Evolutionary conservation across 1,140 invertebrate genomes (phyloP).

Genomic region (Orius laevigatus): DNA sequence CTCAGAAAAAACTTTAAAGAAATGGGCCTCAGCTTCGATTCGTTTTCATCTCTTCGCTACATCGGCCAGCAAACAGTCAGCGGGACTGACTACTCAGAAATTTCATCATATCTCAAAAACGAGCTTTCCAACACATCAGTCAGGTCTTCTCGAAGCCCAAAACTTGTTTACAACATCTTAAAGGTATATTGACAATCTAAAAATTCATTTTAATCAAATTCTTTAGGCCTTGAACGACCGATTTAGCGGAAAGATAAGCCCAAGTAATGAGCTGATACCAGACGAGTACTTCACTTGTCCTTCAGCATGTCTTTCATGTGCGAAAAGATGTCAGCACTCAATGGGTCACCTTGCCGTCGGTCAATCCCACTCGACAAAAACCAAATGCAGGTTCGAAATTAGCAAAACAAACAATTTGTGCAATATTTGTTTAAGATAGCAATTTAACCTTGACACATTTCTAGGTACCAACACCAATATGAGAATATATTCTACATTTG

Average conservation of each 20-base stretch:
- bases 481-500: conserved; percentile 63
- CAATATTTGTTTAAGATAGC: background rate
- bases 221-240: conserved; percentile 53
- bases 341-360: conserved; percentile 64
- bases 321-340: conserved; percentile 46
- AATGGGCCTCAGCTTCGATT: conserved; percentile 44
- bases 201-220: background rate
- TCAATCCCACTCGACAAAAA: conserved; percentile 37
- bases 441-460: conserved; percentile 2
- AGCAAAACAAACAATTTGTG: background rate
- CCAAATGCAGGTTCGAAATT: conserved; percentile 28
- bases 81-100: conserved; percentile 37
- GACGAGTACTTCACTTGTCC: conserved; percentile 69
- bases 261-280: conserved; percentile 47
- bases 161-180: conserved; percentile 46
- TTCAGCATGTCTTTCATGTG: conserved; percentile 53
- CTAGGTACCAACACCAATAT: conserved; percentile 59
- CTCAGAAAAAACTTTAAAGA: conserved; percentile 43
- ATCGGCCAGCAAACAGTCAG: conserved; percentile 40
- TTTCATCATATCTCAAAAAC: conserved; percentile 32
- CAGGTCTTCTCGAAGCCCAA: conserved; percentile 44
- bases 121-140: conserved; percentile 51
- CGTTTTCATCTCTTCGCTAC: conserved; percentile 57
- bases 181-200: conserved; percentile 33
- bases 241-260: conserved; percentile 52